Base-by-base conservation (phyloP, 2,797 vertebrate genomes). In the Macropus fuliginosus region DNA sequence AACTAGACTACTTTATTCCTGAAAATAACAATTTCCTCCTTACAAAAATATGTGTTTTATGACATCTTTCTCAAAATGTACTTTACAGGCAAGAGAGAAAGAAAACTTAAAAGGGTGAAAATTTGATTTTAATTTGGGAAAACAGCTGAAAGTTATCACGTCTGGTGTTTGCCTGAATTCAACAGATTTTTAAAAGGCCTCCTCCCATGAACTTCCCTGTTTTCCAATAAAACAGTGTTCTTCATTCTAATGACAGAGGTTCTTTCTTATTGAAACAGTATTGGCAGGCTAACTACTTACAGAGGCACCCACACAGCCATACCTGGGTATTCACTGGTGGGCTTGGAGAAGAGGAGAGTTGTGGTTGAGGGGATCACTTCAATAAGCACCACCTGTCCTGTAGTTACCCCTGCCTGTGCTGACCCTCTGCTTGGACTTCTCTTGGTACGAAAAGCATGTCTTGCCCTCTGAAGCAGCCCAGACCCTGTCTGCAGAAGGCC, bases 61-160 rank as follows among this genome's bases (percentile, higher is more conserved):
- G 90, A 55, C 54, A 91, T 34, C 96, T 14, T 91, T 95, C 95
- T 95, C 59, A 10, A 93, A 95, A 91, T 81, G 54, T 56, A 54
- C n/a, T 97, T 95, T 95, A 92, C 12, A 92, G 40, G 24, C 13
- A 21, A 46, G 90, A 94, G 74, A 11, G 13, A 50, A 87, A 81
- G 21, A 95, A 91, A 93, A 91, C 0, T 90, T 92, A 74, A 95
- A 95, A 97, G 59, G 40, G 57, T 62, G 57, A 95, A 34, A 94
- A 96, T 55, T 93, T 54, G 59, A 56, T 93, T 96, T 95, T 94
- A 96, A 94, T 59, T 90, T 95, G 74, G n/a, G 93, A 92, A 95
- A 97, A 87, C 57, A 96, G 93, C 89, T 92, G 74, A 96, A 96
- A 96, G 18, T 52, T 94, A 95, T 62, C 91, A 93, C 27, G 91